Percentiles rank a stretch among this genome's conserved stretches.
Evolutionary conservation across 1,140 invertebrate genomes (phyloP).

Genomic region (Brachionus manjavacas): DNA sequence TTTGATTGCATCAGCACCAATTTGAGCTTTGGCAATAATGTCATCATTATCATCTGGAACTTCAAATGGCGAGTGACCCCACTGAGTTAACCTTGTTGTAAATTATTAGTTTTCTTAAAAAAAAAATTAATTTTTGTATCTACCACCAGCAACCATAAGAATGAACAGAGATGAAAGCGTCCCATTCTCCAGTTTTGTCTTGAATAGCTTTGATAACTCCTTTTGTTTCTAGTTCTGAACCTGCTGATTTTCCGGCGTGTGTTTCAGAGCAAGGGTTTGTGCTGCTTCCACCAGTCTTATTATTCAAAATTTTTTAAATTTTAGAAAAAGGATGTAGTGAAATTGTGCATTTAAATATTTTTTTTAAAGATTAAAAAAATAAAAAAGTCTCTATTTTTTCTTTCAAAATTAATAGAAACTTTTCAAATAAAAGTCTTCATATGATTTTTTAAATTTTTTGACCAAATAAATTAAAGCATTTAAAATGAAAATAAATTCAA

Average conservation of each 20-base stretch:
- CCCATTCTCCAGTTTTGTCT: not conserved
- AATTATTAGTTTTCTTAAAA: not conserved
- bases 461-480: too few relatives aligned
- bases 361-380: too few relatives aligned
- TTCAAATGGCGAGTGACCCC: not conserved
- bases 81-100: not conserved
- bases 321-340: too few relatives aligned
- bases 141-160: conserved; percentile 28
- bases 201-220: conserved; percentile 1
- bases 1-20: conserved; percentile 12
- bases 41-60: conserved; percentile 1
- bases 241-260: conserved; percentile 9
- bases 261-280: conserved; percentile 39
- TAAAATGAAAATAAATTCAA: too few relatives aligned
- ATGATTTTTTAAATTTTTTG: too few relatives aligned
- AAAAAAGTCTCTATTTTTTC: too few relatives aligned
- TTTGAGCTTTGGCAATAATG: conserved; percentile 13
- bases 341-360: too few relatives aligned
- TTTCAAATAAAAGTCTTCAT: too few relatives aligned
- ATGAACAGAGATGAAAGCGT: conserved; percentile 33
- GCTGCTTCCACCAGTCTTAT: conserved; percentile 5
- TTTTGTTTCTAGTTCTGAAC: conserved; percentile 38
- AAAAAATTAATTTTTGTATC: not conserved
- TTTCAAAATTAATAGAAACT: too few relatives aligned
- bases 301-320: not conserved